Evolutionary conservation across 2,113 vertebrate genomes (phyloP), one percentile per base, ranked within the genome.

Genomic region (Pseudorectes ferrugineus): DNA sequence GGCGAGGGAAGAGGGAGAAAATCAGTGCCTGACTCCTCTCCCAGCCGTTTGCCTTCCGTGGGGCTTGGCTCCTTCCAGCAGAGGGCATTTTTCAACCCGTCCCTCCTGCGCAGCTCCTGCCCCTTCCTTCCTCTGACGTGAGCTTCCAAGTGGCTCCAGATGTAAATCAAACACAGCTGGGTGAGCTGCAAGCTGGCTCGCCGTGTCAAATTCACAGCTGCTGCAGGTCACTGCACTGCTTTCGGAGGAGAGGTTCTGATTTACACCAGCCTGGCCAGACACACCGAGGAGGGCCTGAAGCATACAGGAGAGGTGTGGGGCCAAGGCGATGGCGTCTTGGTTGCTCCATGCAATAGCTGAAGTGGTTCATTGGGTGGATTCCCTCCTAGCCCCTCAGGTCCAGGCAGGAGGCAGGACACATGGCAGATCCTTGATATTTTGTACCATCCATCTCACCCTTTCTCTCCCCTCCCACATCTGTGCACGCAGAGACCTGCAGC

Each of bases 81-180:
- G 66, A 89, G 93, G 72, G 75, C 75, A 77, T 88, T 92, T 92
- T 85, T 55, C 79, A 33, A 85, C 61, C n/a, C 5, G 3, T 77
- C n/a, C 52, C n/a, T 77, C 42, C 49, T 26, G 48, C 5, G 0
- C 79, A 0, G 2, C 58, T 71, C 42, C 76, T 87, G 43, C 59
- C 65, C 72, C 82, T 81, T 71, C 61, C 67, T 85, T 65, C 77
- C 57, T 95, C 61, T 55, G 72, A 86, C 10, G 4, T 51, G 93
- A 84, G 12, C 62, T 75, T 78, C 93, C 91, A 91, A 91, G 77
- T 35, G 75, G 73, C 83, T 81, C 86, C 89, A 94, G 77, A 72
- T 63, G 77, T 59, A 82, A 92, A 92, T 81, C 89, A 74, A 85
- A 72, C 78, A 57, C 88, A 95, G 92, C 95, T 89, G 88, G 74